Base-by-base conservation (phyloP, 1,140 invertebrate species). In the Lucilia cuprina region DNA sequence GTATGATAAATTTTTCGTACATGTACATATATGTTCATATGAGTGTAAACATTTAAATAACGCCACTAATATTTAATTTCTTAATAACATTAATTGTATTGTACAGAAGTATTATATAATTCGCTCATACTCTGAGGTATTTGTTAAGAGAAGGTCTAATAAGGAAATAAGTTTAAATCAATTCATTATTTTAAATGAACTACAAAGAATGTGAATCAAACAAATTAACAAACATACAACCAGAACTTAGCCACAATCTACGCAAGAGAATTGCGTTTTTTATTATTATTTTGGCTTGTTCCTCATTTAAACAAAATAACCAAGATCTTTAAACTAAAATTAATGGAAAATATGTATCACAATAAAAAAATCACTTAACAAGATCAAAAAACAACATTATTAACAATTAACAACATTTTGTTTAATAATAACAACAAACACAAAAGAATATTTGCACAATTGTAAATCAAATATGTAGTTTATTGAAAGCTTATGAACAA, bases 141-240 rank as follows among this genome's bases (percentile, higher is more conserved):
- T 60, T 60, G 55, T n/a, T n/a, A 12, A 60, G 55, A 60, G n/a
- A 60, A 60, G 55, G 55, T 60, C 55, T 60, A 60, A 60, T 60
- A 60, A 60, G 55, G 55, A 60, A 60, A 60, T 60, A 60, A 60
- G 55, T 60, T 60, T 60, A 60, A 60, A 60, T 60, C 55, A 60
- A 60, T 17, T 60, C 55, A 60, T 60, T 60, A 60, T 60, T 60
- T 60, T 60, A 60, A 60, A 60, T 60, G 55, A 60, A 60, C 55
- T n/a, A n/a, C 55, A 60, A 60, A 60, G 55, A 60, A 60, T 60
- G 55, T 17, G 55, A 17, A n/a, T 60, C 7, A 30, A 55, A 1
- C 55, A 17, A 60, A 60, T 17, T 1, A 60, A 60, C 14, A 60
- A 17, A 17, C 55, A 30, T 30, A 30, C n/a, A 60, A 60, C 55